Base-by-base conservation (phyloP, 2,113 vertebrate genomes). In the Aspiorhynchus laticeps region DNA sequence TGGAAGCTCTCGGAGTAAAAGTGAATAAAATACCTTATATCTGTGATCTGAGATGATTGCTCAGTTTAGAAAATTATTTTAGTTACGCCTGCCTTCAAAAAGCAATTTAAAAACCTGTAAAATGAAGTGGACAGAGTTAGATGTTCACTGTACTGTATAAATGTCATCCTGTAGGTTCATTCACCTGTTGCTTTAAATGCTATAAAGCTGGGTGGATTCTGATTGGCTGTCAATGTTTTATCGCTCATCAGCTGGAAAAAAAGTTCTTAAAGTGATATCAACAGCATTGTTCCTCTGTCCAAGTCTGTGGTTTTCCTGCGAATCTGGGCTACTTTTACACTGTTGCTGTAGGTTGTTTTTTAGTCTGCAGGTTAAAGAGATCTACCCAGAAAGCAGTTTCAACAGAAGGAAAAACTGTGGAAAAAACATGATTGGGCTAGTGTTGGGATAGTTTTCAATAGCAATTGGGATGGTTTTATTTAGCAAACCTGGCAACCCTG, bases 11-110 rank as follows among this genome's bases (percentile, higher is more conserved):
- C 61, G 17, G 61, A 79, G 71, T 61, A 31, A 48, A 86, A 56
- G 83, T 77, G 41, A 84, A 81, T 76, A 19, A 80, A 38, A 74
- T 14, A 43, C 24, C 53, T 17, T 59, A 2, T 26, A 21, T 59
- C 33, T 63, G 1, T 26, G 33, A 38, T 56, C 51, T 21, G 48
- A 38, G 53, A 38, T 56, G 10, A 36, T 38, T 38, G 19, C 56
- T 63, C 33, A 63, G 24, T 63, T 41, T 5, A 33, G 17, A 53
- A 78, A 24, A 15, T 26, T 1, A 28, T 46, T 77, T 31, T 33
- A 78, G 46, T 36, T 7, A 19, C 3, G 31, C 33, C 65, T 71
- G 67, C 15, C 31, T 73, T 19, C 21, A 74, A 74, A 36, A 15
- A 28, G n/a, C 11, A 2, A 33, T 53, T 19, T 56, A 53, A 80